Evolutionary conservation across 2,797 vertebrate species (phyloP).

Genomic region (Yasuhikotakia modesta): DNA sequence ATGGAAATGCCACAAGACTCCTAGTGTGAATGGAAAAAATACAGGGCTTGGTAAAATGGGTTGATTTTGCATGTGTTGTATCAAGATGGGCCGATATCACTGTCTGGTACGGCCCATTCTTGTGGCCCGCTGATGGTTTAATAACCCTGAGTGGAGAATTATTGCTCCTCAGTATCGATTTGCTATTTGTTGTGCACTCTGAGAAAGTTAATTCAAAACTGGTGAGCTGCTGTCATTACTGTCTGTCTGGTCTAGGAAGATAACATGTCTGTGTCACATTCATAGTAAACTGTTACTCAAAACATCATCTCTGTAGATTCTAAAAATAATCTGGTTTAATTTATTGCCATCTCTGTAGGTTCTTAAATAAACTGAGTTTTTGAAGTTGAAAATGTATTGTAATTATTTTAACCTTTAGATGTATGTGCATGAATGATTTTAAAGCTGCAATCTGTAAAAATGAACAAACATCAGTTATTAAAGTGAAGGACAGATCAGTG

Average conservation of each 20-base stretch:
- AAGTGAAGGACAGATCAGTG: too few species aligned
- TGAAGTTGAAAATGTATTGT: slow-evolving; percentile 21
- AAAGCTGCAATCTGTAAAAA: too few species aligned
- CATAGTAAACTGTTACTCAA: slow-evolving; percentile 39
- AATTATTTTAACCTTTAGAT: not conserved
- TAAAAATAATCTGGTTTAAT: too few species aligned
- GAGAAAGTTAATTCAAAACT: slow-evolving; percentile 2
- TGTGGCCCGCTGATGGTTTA: slow-evolving; percentile 56
- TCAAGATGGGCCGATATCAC: slow-evolving; percentile 16
- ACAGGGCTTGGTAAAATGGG: slow-evolving; percentile 4
- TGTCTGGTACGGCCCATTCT: slow-evolving; percentile 61
- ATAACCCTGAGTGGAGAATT: slow-evolving; percentile 37
- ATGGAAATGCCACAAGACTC: slow-evolving; percentile 1
- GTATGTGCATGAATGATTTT: not conserved
- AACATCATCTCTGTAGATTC: slow-evolving; percentile 2
- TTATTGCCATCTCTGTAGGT: slow-evolving; percentile 47
- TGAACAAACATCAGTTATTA: too few species aligned
- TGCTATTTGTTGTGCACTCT: slow-evolving; percentile 60
- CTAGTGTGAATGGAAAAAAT: not conserved
- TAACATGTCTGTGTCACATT: slow-evolving; percentile 26
- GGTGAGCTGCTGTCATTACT: slow-evolving; percentile 34
- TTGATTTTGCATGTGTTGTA: slow-evolving; percentile 32
- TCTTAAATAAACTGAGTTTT: slow-evolving; percentile 55
- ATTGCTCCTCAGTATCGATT: slow-evolving; percentile 45
- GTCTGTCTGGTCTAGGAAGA: slow-evolving; percentile 30